These are phyloP conservation scores for Eospalax fontanierii DNA, from an alignment of 2,797 vertebrate species.

Conservation along the genomic window DNA sequence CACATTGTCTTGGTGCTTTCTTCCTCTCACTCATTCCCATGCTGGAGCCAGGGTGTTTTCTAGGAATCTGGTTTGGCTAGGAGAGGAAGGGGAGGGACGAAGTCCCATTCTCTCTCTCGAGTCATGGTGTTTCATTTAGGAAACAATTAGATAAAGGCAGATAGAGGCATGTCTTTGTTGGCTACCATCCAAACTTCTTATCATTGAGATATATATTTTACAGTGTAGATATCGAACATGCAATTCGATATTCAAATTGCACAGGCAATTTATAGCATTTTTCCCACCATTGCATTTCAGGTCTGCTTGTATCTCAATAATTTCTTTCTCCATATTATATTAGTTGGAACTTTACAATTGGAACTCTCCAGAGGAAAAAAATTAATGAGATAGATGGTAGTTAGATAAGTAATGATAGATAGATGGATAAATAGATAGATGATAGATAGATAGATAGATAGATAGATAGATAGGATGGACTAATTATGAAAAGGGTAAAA, in stretches of 20 bases:
- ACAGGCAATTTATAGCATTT: background rate
- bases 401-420: too few relatives aligned
- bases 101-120: background rate
- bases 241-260: too few relatives aligned
- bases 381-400: background rate
- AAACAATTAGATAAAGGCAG: background rate
- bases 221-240: background rate
- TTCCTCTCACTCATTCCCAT: background rate
- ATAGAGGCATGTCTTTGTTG: background rate
- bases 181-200: background rate
- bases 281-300: background rate
- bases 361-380: background rate
- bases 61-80: accelerated
- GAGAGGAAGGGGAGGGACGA: background rate
- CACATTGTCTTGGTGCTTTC: background rate
- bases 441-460: too few relatives aligned
- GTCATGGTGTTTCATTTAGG: background rate
- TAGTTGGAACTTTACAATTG: background rate
- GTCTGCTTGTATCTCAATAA: background rate
- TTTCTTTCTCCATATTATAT: background rate
- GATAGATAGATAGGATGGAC: background rate
- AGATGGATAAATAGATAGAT: too few relatives aligned
- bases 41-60: background rate
- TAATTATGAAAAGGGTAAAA: background rate
- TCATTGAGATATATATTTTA: background rate